phyloP scores from a whole-genome alignment of 1,140 invertebrate genomes.

The Macrotrachela quadricornifera region DNA sequence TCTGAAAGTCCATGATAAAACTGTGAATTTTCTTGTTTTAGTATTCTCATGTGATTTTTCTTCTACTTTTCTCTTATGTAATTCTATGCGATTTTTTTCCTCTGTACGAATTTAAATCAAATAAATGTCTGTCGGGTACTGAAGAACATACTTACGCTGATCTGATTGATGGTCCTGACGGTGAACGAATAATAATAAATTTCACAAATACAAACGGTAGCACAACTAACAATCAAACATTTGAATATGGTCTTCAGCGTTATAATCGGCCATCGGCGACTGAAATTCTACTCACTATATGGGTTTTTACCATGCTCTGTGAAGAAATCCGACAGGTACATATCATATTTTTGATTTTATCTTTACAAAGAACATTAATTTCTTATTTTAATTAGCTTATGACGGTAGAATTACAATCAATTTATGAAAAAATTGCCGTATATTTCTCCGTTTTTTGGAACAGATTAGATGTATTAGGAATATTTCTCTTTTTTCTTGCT shows the following conservation, averaged over 20 bases:
- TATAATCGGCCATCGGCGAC: background rate
- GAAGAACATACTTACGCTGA: no score
- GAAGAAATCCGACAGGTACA: conserved; percentile 12
- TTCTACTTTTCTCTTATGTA: conserved; percentile 12
- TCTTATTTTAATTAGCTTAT: background rate
- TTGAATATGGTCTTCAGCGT: no score
- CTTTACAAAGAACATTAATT: no score
- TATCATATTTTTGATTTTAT: no score
- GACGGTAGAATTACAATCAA: background rate
- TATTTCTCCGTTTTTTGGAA: conserved; percentile 24
- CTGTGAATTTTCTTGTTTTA: conserved; percentile 6
- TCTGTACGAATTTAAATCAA: conserved; percentile 5
- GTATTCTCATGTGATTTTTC: conserved; percentile 26
- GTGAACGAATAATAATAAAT: no score
- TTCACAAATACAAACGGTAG: no score
- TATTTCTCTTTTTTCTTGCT: conserved; percentile 20
- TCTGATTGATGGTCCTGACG: no score
- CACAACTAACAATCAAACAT: no score
- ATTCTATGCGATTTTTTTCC: conserved; percentile 6
- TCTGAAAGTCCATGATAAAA: no score
- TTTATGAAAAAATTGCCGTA: background rate
- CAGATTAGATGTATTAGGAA: conserved; percentile 22
- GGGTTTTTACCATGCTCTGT: conserved; percentile 8
- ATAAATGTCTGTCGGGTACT: no score
- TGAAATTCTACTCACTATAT: conserved; percentile 9